Percentiles rank a stretch among this genome's conserved stretches.
Conservation (phyloP, 2,797 vertebrate species). For the Mormyrus hasselquistii region DNA sequence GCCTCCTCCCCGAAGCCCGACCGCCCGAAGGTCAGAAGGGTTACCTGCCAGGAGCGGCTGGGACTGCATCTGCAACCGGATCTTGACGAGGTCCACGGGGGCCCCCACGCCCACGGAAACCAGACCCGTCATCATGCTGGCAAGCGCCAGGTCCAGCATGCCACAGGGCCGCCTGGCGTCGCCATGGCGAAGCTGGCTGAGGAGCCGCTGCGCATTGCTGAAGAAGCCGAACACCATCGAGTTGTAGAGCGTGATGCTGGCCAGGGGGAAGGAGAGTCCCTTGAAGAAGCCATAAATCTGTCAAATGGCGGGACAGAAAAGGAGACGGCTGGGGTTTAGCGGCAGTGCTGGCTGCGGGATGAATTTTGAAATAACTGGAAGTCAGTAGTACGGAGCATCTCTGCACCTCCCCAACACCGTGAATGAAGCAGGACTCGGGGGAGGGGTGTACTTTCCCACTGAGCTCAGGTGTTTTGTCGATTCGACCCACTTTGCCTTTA, state of each 20-base stretch:
- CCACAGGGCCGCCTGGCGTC: constrained; percentile 44
- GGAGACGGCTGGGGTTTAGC: neutral
- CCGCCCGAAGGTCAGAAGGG: neutral
- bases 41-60: constrained; percentile 68
- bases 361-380: neutral
- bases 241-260: constrained; percentile 83
- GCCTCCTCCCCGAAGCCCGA: neutral
- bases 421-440: neutral
- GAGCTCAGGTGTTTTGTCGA: neutral
- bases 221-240: constrained; percentile 88
- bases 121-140: constrained; percentile 74
- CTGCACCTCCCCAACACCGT: neutral
- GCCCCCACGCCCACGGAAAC: constrained; percentile 79
- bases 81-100: constrained; percentile 91
- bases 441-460: neutral
- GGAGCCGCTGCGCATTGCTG: constrained; percentile 75
- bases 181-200: constrained; percentile 65
- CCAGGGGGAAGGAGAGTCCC: constrained; percentile 91
- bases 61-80: constrained; percentile 90
- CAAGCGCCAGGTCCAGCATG: constrained; percentile 68
- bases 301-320: constrained; percentile 18
- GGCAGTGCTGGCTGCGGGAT: neutral
- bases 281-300: constrained; percentile 89
- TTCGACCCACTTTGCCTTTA: neutral
- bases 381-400: neutral